Percentiles rank a stretch among this genome's conserved stretches.
These are phyloP conservation scores for Plotosus lineatus DNA, from an alignment of 2,113 vertebrate species.

Conservation along the genomic window DNA sequence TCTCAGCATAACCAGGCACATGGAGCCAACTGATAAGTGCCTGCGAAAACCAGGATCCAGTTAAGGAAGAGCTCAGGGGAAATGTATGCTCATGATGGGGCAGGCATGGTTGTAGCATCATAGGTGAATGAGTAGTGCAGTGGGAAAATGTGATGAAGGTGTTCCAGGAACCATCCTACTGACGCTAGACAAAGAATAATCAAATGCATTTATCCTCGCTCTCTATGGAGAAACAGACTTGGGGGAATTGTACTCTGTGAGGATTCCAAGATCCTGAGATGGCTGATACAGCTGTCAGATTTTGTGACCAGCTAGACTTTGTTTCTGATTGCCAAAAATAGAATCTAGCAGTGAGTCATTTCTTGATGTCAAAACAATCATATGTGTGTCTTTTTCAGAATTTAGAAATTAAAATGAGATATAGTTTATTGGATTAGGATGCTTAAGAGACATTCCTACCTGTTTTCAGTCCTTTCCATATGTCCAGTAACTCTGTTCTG, in stretches of 20 bases:
- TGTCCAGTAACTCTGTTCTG: not conserved
- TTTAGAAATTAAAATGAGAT: not conserved
- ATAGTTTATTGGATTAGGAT: no score
- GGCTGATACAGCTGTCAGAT: constrained; percentile 51
- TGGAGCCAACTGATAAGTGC: constrained; percentile 42
- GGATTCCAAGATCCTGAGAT: constrained; percentile 1
- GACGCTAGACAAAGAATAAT: constrained; percentile 49
- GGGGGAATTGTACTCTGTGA: constrained; percentile 45
- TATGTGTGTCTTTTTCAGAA: not conserved
- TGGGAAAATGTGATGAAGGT: constrained; percentile 30
- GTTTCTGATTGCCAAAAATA: constrained; percentile 1
- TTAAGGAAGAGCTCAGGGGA: constrained; percentile 45
- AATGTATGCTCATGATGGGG: constrained; percentile 36
- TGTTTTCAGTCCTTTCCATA: not conserved
- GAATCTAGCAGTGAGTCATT: not conserved
- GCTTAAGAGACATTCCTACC: not conserved
- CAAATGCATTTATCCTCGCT: constrained; percentile 44
- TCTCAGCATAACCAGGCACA: constrained; percentile 21
- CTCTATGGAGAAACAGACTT: constrained; percentile 36
- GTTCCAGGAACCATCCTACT: constrained; percentile 45
- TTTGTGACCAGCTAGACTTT: constrained; percentile 44
- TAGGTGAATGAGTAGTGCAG: constrained; percentile 64
- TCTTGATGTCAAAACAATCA: not conserved
- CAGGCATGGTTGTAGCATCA: constrained; percentile 45
- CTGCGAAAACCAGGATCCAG: constrained; percentile 26